Conservation (phyloP, 2,888 invertebrate genomes). For the Apamea sordens region DNA sequence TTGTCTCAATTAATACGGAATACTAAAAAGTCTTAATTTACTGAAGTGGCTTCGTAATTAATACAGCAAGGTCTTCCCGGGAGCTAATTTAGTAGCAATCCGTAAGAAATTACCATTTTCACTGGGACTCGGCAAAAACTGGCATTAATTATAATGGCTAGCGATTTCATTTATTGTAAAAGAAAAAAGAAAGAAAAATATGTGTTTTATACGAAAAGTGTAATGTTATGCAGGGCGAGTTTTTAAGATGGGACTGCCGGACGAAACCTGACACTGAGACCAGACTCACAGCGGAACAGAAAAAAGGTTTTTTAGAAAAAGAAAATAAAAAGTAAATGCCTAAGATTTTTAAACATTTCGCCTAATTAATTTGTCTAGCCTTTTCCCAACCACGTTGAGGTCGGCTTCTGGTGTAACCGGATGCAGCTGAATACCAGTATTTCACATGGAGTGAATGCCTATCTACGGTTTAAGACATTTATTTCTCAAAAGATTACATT, state of each 20-base stretch:
- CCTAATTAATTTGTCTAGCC: neutral
- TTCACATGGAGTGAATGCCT: neutral
- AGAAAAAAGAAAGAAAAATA: constrained; percentile 33
- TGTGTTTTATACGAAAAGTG: constrained; percentile 15
- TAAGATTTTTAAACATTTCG: neutral
- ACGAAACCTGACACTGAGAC: neutral
- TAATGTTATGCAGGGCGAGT: constrained; percentile 27
- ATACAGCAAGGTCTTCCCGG: constrained; percentile 49
- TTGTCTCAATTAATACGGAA: constrained; percentile 56
- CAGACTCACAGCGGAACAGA: neutral
- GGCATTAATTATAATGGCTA: constrained; percentile 69
- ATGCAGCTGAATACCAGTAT: neutral
- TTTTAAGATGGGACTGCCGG: constrained; percentile 5
- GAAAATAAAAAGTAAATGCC: neutral
- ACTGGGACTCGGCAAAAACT: constrained; percentile 67
- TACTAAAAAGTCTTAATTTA: constrained; percentile 60
- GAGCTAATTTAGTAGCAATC: constrained; percentile 69
- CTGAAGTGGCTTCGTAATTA: constrained; percentile 60
- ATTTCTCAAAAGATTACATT: too few relatives aligned
- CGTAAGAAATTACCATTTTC: constrained; percentile 70
- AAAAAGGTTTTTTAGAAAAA: neutral
- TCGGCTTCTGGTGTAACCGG: neutral
- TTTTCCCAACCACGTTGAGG: neutral
- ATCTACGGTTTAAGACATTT: too few relatives aligned
- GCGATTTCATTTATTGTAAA: constrained; percentile 33